phyloP scores from a whole-genome alignment of 2,113 vertebrate species.

The Maccullochella peelii region DNA sequence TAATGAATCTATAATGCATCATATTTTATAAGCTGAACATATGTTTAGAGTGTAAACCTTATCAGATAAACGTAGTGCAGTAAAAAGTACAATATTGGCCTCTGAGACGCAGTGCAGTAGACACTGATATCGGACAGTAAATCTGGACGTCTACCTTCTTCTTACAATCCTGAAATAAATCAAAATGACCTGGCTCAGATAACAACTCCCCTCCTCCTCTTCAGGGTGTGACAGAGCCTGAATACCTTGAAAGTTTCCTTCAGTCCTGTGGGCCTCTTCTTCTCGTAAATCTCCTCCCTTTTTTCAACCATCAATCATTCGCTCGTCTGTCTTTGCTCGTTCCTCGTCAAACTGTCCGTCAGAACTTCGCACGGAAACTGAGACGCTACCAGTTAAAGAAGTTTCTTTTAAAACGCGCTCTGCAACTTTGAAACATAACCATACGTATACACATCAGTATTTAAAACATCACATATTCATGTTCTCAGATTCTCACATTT shows the following conservation, averaged over 20 bases:
- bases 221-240: neutral
- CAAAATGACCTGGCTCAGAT: neutral
- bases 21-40: no score
- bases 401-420: no score
- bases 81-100: no score
- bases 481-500: neutral
- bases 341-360: neutral
- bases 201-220: neutral
- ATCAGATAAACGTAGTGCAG: no score
- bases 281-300: neutral
- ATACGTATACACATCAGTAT: no score
- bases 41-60: no score
- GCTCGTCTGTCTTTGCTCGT: neutral
- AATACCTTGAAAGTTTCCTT: conserved; percentile 5
- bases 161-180: neutral
- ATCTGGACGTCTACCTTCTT: no score
- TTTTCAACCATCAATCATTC: no score
- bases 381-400: neutral
- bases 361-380: neutral
- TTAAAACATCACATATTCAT: no score
- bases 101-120: no score
- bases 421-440: neutral
- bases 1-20: no score
- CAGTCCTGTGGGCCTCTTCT: neutral
- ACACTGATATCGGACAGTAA: no score